phyloP scores from a whole-genome alignment of 2,888 invertebrate genomes.

The Dynastes tityus region DNA sequence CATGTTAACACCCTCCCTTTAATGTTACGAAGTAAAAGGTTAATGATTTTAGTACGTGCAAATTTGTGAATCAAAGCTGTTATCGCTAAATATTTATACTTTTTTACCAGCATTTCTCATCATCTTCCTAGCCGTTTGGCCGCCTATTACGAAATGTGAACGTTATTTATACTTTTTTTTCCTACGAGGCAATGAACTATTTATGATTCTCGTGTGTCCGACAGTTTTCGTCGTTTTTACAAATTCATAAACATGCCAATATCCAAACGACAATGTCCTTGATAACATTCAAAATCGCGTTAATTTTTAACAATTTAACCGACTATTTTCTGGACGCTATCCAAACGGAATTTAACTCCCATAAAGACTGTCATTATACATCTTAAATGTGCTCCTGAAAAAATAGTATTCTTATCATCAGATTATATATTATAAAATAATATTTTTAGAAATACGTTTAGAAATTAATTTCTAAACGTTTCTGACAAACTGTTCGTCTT shows the following conservation, averaged over 20 bases:
- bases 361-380: background rate
- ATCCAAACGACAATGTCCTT: background rate
- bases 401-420: slow-evolving; percentile 1
- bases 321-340: background rate
- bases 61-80: slow-evolving; percentile 24
- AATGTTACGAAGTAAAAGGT: slow-evolving; percentile 21
- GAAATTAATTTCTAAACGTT: too few relatives aligned
- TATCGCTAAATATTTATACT: slow-evolving; percentile 33
- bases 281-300: background rate
- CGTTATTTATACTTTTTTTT: slow-evolving; percentile 30
- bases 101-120: slow-evolving; percentile 23
- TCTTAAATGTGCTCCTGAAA: background rate
- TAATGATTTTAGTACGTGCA: slow-evolving; percentile 31
- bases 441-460: too few relatives aligned
- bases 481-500: too few relatives aligned
- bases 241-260: slow-evolving; percentile 9
- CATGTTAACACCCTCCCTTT: slow-evolving; percentile 18
- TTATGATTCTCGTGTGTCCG: slow-evolving; percentile 2
- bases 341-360: slow-evolving; percentile 13
- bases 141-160: slow-evolving; percentile 19
- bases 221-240: slow-evolving; percentile 7
- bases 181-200: slow-evolving; percentile 24
- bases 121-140: background rate
- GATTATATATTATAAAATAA: too few relatives aligned
- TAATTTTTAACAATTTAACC: background rate